phyloP scores from a whole-genome alignment of 2,113 vertebrate genomes.

The Strix aluco region DNA sequence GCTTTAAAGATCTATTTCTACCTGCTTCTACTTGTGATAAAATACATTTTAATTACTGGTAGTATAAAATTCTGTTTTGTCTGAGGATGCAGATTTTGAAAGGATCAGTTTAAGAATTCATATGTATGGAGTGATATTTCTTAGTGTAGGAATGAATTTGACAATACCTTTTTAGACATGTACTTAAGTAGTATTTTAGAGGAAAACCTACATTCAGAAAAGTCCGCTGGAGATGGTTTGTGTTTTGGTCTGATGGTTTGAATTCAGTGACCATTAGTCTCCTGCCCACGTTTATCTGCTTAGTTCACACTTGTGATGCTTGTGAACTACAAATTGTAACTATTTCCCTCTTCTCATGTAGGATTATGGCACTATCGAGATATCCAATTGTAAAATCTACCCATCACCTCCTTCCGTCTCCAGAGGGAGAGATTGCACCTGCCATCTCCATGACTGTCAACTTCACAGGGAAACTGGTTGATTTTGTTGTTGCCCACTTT shows the following conservation, averaged over 20 bases:
- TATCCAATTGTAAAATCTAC: conserved; percentile 73
- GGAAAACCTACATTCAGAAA: not conserved
- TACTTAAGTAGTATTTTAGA: not conserved
- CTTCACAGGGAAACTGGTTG: conserved; percentile 64
- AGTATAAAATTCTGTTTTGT: not conserved
- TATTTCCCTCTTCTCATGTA: not conserved
- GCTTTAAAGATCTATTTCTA: not conserved
- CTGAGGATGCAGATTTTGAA: not conserved
- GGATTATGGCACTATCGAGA: conserved; percentile 75
- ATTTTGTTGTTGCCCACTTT: conserved; percentile 79
- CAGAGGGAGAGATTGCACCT: conserved; percentile 78
- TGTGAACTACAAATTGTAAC: not conserved
- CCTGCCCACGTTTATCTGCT: not conserved
- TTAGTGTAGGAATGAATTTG: not conserved
- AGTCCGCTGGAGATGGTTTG: not conserved
- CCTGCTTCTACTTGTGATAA: not conserved
- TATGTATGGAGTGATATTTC: not conserved
- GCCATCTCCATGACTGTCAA: conserved; percentile 76
- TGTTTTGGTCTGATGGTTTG: not conserved
- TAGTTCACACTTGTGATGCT: not conserved
- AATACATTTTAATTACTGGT: not conserved
- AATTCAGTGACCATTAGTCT: not conserved
- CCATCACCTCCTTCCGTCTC: conserved; percentile 79
- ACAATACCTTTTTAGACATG: not conserved
- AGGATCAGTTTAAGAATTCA: not conserved